Evolutionary conservation across 1,140 invertebrate genomes (phyloP), one percentile per base, ranked within the genome.

Genomic region (Dufourea novaeangliae): DNA sequence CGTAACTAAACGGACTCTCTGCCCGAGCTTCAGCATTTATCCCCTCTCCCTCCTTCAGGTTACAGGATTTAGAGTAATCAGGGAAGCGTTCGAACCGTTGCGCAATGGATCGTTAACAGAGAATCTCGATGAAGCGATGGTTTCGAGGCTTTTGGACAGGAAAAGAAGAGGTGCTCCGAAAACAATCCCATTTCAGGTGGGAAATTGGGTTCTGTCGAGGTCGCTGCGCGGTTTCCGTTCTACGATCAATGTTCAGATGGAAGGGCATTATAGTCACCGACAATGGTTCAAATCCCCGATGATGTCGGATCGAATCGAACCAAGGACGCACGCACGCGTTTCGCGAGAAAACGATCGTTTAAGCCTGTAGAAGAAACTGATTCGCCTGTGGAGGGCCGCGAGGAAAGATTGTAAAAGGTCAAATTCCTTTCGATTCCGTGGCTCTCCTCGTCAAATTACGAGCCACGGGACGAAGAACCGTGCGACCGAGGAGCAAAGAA

Each of bases 401-500:
- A 76, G 73, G n/a, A 76, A 76, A 76, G 37, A 25, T 39, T 69
- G 73, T 20, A 39, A 76, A 76, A 76, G 73, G 73, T 76, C 54
- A 69, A 69, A 76, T 69, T 76, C 73, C 73, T 59, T n/a, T 27
- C 54, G 73, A 76, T 76, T 76, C n/a, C 64, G 73, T 69, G 66
- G 66, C 73, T 76, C 66, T 76, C 73, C 66, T 76, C 73, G 66
- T 76, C 73, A 76, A 76, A 76, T 68, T 76, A 76, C 73, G 73
- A 75, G 64, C 63, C 64, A 17, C 25, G 41, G 64, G 70, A 64
- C 70, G 29, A 64, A 78, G 50, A 41, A 78, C 50, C 62, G 66
- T 81, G 68, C 59, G 72, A 80, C 74, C 70, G 69, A 66, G 46
- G 74, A 57, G 63, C 66, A 64, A 82, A 74, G 82, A 84, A 79